These are phyloP conservation scores for Diabrotica virgifera DNA, from an alignment of 1,140 invertebrate genomes.

Conservation along the genomic window DNA sequence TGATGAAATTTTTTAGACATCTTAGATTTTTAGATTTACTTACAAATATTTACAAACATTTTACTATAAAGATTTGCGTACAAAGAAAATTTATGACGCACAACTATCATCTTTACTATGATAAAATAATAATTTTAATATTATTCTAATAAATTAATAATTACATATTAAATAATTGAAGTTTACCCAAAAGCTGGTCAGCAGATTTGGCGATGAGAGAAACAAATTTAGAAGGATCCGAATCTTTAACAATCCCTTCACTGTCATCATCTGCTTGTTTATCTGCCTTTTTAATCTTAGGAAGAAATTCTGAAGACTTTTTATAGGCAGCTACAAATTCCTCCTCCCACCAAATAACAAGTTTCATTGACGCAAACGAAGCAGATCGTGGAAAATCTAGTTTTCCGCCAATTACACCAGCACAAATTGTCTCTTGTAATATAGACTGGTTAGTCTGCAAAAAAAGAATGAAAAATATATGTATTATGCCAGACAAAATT, in stretches of 20 bases:
- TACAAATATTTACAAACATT: no score
- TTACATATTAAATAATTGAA: neutral
- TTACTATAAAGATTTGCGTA: no score
- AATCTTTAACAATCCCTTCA: constrained; percentile 63
- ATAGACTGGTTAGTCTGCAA: constrained; percentile 69
- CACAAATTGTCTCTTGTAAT: constrained; percentile 69
- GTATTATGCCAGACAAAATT: no score
- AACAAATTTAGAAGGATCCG: constrained; percentile 69
- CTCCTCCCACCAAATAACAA: constrained; percentile 74
- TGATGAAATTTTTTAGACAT: no score
- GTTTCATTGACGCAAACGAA: constrained; percentile 75
- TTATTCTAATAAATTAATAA: no score
- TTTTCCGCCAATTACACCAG: constrained; percentile 68
- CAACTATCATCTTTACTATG: no score
- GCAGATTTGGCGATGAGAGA: constrained; percentile 65
- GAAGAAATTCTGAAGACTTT: constrained; percentile 50
- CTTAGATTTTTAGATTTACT: no score
- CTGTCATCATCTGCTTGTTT: constrained; percentile 40
- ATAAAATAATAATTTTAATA: no score
- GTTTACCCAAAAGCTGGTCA: constrained; percentile 58
- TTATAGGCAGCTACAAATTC: constrained; percentile 60
- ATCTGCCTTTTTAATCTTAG: constrained; percentile 40
- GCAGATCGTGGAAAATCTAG: constrained; percentile 76
- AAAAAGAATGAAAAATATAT: neutral
- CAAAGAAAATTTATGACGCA: no score